Base-by-base conservation (phyloP, 2,888 invertebrate genomes). In the Aspidiotus destructor region DNA sequence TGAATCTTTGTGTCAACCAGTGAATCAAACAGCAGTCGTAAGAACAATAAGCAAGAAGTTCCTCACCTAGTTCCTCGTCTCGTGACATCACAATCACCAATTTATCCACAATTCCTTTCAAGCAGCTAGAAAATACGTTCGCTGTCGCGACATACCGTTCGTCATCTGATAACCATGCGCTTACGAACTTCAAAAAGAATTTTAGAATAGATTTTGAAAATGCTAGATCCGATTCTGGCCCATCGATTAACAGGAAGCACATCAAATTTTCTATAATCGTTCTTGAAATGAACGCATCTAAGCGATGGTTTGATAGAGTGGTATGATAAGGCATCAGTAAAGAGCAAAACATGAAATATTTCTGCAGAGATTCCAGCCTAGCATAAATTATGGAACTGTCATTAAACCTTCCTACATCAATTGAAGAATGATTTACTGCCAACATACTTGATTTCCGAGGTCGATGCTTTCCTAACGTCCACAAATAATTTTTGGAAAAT, bases 401-500 rank as follows among this genome's bases (percentile, higher is more conserved):
- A 61, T 61, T 2, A 44, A 8, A 41, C 7, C 8, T 28, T 28
- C 28, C 5, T 28, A 28, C 28, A 28, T 28, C 28, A 28, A 28
- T 5, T 5, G 28, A 28, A 28, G 28, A 28, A 28, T 15, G 15
- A 53, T 3, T 53, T 28, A 13, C 0, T 62, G 17, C n/a, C 42
- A 2, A 67, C 55, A 7, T 71, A 72, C 73, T 69, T 71, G 60
- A 71, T 64, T 69, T 73, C 72, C 41, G 69, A 63, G 16, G 71
- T 70, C 28, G 70, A 70, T 10, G 72, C 69, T 60, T 71, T 69
- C 53, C 69, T 68, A 57, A 73, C 60, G 17, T 71, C 69, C 11
- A 70, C 69, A 54, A 70, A 72, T 17, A 73, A 65, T 17, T 57
- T 69, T 28, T 63, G 71, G 16, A 85, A 74, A 69, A 84, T 78